Conservation (phyloP, 2,113 vertebrate genomes). For the Limnothrissa miodon region DNA sequence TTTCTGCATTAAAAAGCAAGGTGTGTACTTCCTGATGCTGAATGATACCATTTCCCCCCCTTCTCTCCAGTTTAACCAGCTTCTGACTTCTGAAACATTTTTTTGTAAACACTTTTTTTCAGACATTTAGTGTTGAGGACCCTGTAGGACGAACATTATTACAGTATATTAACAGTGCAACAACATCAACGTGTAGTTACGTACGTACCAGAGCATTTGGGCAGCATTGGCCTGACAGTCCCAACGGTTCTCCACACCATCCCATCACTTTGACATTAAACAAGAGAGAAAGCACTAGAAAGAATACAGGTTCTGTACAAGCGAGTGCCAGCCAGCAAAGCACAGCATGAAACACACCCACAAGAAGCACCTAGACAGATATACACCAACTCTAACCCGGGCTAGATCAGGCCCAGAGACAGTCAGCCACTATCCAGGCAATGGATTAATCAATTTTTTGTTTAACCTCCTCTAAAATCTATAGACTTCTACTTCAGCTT, state of each 20-base stretch:
- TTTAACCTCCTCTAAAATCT: slow-evolving; percentile 25
- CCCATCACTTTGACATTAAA: slow-evolving; percentile 56
- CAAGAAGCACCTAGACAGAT: slow-evolving; percentile 60
- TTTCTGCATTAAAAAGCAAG: slow-evolving; percentile 11
- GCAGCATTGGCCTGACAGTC: slow-evolving; percentile 21
- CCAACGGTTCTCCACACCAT: slow-evolving; percentile 19
- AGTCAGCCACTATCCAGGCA: background rate
- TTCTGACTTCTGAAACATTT: background rate
- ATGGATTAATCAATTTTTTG: background rate
- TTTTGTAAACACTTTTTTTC: slow-evolving; percentile 46
- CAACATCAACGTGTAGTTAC: slow-evolving; percentile 38
- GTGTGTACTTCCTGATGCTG: background rate
- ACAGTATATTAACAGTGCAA: slow-evolving; percentile 52
- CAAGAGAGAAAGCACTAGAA: slow-evolving; percentile 54
- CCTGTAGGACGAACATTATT: slow-evolving; percentile 53
- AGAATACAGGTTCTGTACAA: slow-evolving; percentile 69
- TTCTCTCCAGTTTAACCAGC: background rate
- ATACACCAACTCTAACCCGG: background rate
- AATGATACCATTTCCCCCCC: background rate
- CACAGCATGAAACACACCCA: slow-evolving; percentile 67
- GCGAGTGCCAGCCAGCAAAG: slow-evolving; percentile 69
- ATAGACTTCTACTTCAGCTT: slow-evolving; percentile 40
- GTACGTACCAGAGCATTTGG: slow-evolving; percentile 41
- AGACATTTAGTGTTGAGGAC: slow-evolving; percentile 44
- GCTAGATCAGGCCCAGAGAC: background rate